These are phyloP conservation scores for Forbesichthys papilliferus DNA, from an alignment of 2,113 vertebrate genomes.

Conservation along the genomic window DNA sequence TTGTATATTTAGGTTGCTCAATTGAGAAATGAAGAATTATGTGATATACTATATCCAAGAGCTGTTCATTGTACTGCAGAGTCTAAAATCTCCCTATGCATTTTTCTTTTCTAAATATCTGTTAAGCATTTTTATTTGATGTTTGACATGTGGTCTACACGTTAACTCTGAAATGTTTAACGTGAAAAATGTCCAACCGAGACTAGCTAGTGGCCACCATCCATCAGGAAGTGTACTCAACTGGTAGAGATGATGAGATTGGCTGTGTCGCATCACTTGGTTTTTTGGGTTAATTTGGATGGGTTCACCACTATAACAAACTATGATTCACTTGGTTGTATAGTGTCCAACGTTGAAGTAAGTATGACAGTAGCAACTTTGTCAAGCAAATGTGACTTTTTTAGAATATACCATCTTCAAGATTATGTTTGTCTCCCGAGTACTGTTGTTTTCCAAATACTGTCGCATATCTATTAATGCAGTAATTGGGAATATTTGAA, in stretches of 20 bases:
- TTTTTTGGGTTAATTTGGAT: too few relatives aligned
- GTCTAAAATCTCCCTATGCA: constrained; percentile 24
- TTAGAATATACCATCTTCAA: too few relatives aligned
- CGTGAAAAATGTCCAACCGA: too few relatives aligned
- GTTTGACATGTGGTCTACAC: constrained; percentile 1
- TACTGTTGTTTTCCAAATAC: neutral
- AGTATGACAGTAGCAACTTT: too few relatives aligned
- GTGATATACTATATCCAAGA: constrained; percentile 44
- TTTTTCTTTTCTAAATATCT: constrained; percentile 35
- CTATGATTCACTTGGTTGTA: too few relatives aligned
- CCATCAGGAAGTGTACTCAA: too few relatives aligned
- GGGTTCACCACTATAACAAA: too few relatives aligned
- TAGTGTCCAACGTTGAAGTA: too few relatives aligned
- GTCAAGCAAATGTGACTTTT: too few relatives aligned
- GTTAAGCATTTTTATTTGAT: constrained; percentile 29
- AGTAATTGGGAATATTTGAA: constrained; percentile 21
- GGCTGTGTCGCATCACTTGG: too few relatives aligned
- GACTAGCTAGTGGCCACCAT: too few relatives aligned
- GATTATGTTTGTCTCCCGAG: neutral
- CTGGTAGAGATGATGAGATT: too few relatives aligned
- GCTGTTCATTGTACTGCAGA: constrained; percentile 66
- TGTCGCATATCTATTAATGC: constrained; percentile 20
- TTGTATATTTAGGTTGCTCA: constrained; percentile 70
- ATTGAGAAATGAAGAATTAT: constrained; percentile 49
- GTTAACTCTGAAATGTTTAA: neutral